Base-by-base conservation (phyloP, 2,888 invertebrate species). In the Orgyia antiqua region DNA sequence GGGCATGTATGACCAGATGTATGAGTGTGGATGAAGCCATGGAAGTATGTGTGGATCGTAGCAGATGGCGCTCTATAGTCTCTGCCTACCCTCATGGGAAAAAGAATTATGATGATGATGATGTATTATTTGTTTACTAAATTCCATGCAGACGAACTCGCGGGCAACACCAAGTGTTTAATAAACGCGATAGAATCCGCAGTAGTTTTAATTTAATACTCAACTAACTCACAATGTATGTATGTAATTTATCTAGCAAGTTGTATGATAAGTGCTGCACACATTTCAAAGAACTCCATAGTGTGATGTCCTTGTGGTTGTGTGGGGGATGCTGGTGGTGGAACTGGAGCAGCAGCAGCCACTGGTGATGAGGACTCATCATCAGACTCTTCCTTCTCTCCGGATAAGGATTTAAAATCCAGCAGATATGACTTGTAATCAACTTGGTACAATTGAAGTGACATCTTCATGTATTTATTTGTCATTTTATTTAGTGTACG, bases 281-380 rank as follows among this genome's bases (percentile, higher is more conserved):
- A 99, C 98, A 99, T 99, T 87, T 99, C 99, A 68, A 99, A 99
- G 87, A 99, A 99, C 86, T 99, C 99, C 95, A 99, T 97, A 1
- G 99, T 99, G 75, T 98, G 97, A 68, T 99, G 98, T 0, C 94
- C 95, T 12, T 88, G 88, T 0, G 70, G 63, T 31, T 36, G 51
- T 15, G 36, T 70, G 49, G 45, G 69, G 41, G 41, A 70, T 49
- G 45, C 1, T 58, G 58, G 7, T 44, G 64, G 69, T 48, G 12
- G 74, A 43, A 7, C 64, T 44, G 19, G 68, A 25, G 76, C 58
- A 13, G 61, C 45, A 3, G 68, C 52, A 13, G 35, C 37, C 0
- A 50, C 31, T 0, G 51, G 52, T 6, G 76, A 70, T 0, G 59
- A 42, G 1, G 51, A 45, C 18, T 82, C 83, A 6, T 82, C 82